Percentiles rank a stretch among this genome's conserved stretches.
These are phyloP conservation scores for Campoletis raptor DNA, from an alignment of 2,888 invertebrate genomes.

Conservation along the genomic window DNA sequence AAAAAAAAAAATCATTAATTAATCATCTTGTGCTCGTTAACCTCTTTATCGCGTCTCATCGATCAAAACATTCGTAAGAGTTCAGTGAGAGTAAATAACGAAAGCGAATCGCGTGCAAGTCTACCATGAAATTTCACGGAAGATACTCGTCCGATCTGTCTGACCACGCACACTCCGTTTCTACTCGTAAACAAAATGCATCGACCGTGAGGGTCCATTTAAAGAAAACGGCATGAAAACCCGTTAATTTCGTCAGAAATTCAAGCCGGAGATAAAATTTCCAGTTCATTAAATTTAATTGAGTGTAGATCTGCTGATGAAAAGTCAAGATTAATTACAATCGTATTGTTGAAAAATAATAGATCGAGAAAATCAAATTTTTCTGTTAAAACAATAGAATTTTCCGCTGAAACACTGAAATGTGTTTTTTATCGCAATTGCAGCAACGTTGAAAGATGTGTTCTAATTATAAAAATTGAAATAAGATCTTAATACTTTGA, in stretches of 20 bases:
- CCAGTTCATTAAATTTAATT: not conserved
- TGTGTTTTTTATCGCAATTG: too few species aligned
- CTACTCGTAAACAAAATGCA: conserved; percentile 15
- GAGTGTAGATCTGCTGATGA: not conserved
- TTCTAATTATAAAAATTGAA: too few species aligned
- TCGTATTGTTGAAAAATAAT: not conserved
- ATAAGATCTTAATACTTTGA: too few species aligned
- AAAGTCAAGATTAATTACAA: not conserved
- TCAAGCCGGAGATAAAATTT: not conserved
- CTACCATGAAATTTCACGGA: conserved; percentile 21
- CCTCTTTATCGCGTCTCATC: conserved; percentile 17
- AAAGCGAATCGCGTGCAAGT: conserved; percentile 45
- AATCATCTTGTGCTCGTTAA: conserved; percentile 5
- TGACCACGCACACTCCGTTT: conserved; percentile 44
- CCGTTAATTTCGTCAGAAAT: not conserved
- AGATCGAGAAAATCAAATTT: too few species aligned
- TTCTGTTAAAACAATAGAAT: too few species aligned
- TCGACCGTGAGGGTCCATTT: not conserved
- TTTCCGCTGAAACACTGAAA: too few species aligned
- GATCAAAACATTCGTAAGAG: conserved; percentile 18
- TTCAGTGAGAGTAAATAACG: conserved; percentile 50
- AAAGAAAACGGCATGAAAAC: conserved; percentile 11
- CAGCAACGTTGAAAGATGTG: too few species aligned
- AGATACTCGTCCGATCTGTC: conserved; percentile 14
- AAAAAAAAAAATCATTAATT: not conserved